Percentiles rank a stretch among this genome's conserved stretches.
Conservation (phyloP, 1,140 invertebrate genomes). For the Pygmarrhopalites habei region DNA sequence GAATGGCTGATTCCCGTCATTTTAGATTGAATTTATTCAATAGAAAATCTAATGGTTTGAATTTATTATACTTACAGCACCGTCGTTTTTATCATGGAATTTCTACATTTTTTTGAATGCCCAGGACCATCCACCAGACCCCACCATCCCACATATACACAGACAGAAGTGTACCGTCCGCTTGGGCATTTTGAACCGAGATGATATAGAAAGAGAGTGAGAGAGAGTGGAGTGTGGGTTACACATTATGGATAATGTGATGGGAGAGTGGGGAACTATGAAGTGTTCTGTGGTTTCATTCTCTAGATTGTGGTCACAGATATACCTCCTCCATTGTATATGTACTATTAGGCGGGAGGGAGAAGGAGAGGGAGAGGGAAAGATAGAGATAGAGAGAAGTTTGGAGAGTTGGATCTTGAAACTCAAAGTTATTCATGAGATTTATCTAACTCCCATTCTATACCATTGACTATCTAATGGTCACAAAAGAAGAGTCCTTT, state of each 20-base stretch:
- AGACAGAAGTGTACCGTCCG: too few relatives aligned
- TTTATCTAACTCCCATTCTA: constrained; percentile 14
- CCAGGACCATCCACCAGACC: too few relatives aligned
- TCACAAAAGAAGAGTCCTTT: background rate
- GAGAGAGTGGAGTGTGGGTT: background rate
- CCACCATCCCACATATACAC: too few relatives aligned
- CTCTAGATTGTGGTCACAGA: constrained; percentile 13
- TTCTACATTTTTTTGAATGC: constrained; percentile 4
- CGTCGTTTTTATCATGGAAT: background rate
- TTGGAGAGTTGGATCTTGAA: too few relatives aligned
- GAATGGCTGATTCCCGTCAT: background rate
- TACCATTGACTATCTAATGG: constrained; percentile 13
- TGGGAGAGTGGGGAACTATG: constrained; percentile 4
- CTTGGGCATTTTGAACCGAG: too few relatives aligned
- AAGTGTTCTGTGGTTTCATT: constrained; percentile 12
- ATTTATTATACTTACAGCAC: background rate
- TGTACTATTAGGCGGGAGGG: too few relatives aligned
- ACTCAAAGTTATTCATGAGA: constrained; percentile 14
- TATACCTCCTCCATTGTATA: background rate
- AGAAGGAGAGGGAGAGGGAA: too few relatives aligned
- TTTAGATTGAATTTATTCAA: constrained; percentile 13
- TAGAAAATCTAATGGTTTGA: constrained; percentile 9
- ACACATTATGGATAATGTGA: constrained; percentile 9
- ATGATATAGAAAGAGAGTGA: background rate
- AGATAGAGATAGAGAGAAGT: too few relatives aligned